Conservation (phyloP, 23 tunicate genomes). For the Trididemnum clinides region DNA sequence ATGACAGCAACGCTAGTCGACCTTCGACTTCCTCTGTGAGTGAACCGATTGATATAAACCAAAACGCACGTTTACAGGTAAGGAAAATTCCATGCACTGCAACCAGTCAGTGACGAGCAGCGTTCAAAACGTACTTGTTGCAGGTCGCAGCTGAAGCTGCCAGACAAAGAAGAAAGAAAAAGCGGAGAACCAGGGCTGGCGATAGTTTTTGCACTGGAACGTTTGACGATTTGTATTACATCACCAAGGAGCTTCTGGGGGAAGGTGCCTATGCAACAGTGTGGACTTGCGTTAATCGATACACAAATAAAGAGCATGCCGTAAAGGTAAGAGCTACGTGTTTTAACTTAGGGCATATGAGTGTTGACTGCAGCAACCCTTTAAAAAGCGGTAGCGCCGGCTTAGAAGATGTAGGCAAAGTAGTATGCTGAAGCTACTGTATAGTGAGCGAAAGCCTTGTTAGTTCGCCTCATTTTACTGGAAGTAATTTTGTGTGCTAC, state of each 20-base stretch:
- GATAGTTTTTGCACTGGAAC: slow-evolving; percentile 97
- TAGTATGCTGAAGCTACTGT: too few relatives aligned
- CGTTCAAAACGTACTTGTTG: background rate
- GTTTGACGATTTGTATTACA: slow-evolving; percentile 84
- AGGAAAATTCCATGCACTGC: background rate
- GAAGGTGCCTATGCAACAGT: slow-evolving; percentile 99
- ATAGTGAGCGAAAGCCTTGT: too few relatives aligned
- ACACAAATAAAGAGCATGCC: slow-evolving; percentile 95
- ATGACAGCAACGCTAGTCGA: background rate
- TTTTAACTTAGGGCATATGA: too few relatives aligned
- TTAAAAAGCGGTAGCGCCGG: too few relatives aligned
- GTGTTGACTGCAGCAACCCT: too few relatives aligned
- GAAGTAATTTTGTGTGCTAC: too few relatives aligned
- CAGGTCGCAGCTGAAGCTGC: slow-evolving; percentile 84
- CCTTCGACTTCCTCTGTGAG: slow-evolving; percentile 40
- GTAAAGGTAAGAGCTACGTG: slow-evolving; percentile 92
- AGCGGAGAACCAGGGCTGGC: slow-evolving; percentile 88
- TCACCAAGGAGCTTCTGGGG: slow-evolving; percentile 78
- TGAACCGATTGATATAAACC: slow-evolving; percentile 84
- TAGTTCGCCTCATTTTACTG: too few relatives aligned
- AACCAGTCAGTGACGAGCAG: background rate
- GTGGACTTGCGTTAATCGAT: slow-evolving; percentile 88
- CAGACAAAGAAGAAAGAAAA: slow-evolving; percentile 83
- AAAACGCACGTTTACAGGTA: slow-evolving; percentile 61
- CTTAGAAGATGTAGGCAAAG: too few relatives aligned